Percentiles rank a stretch among this genome's conserved stretches.
Conservation (phyloP, 2,888 invertebrate genomes). For the Heteromyza rotundicornis region DNA sequence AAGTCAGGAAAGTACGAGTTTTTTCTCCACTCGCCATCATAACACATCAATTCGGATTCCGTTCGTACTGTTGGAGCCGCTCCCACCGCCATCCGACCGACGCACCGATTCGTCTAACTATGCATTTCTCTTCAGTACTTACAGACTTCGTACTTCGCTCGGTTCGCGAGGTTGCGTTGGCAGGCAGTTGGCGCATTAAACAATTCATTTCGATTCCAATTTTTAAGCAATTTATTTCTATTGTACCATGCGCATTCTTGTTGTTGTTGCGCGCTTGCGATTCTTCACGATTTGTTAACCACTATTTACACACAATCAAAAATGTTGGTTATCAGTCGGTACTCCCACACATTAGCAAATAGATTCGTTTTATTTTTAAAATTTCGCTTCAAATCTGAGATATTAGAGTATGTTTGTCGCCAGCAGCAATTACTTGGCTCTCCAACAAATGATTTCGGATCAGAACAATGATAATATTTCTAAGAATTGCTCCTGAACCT, state of each 20-base stretch:
- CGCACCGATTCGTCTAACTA: background rate
- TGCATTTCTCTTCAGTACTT: background rate
- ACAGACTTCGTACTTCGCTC: background rate
- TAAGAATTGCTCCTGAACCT: too few species aligned
- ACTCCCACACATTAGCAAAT: too few species aligned
- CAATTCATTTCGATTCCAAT: constrained; percentile 48
- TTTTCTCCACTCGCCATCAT: too few species aligned
- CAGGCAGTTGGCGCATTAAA: constrained; percentile 25
- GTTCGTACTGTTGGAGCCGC: background rate
- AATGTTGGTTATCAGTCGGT: too few species aligned
- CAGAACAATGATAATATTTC: too few species aligned
- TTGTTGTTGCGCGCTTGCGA: constrained; percentile 3
- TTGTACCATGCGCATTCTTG: constrained; percentile 16
- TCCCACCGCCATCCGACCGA: background rate
- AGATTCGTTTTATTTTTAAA: too few species aligned
- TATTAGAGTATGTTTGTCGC: too few species aligned
- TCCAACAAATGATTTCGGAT: too few species aligned
- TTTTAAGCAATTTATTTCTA: constrained; percentile 47
- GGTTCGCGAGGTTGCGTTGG: background rate
- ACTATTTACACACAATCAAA: background rate
- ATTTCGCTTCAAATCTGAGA: too few species aligned
- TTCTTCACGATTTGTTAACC: background rate
- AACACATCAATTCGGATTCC: background rate
- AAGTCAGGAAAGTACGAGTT: too few species aligned
- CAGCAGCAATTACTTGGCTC: too few species aligned